Percentiles rank a stretch among this genome's conserved stretches.
Evolutionary conservation across 2,888 invertebrate species (phyloP).

Genomic region (Zygogramma bicolorata): DNA sequence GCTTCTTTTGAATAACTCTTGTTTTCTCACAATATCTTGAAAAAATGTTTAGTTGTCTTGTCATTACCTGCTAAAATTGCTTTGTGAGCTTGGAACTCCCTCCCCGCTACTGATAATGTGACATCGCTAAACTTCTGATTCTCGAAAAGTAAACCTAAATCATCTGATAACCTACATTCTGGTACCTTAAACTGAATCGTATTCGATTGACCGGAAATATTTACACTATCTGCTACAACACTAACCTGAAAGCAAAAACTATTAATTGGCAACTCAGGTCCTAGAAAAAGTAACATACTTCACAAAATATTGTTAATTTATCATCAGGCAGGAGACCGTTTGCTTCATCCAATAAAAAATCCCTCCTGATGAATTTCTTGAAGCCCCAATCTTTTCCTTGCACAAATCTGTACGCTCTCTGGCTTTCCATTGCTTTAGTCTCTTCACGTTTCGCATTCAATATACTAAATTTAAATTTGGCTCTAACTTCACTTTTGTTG

Average conservation of each 20-base stretch:
- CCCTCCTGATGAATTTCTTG: conserved; percentile 99
- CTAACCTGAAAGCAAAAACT: conserved; percentile 74
- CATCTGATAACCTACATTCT: conserved; percentile 93
- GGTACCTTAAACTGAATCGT: conserved; percentile 98
- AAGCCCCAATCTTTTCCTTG: conserved; percentile 99
- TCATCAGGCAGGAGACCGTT: conserved; percentile 99
- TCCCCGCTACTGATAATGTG: conserved; percentile 90
- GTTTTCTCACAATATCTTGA: too few species aligned
- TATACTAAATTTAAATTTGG: conserved; percentile 99
- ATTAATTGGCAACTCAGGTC: conserved; percentile 41
- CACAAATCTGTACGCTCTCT: conserved; percentile 98
- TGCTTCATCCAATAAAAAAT: conserved; percentile 98
- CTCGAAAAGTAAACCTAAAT: conserved; percentile 95
- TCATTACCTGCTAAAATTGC: conserved; percentile 90
- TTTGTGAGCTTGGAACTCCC: conserved; percentile 96
- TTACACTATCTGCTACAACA: conserved; percentile 99
- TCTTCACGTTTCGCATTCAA: conserved; percentile 99
- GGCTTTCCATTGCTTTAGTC: conserved; percentile 99
- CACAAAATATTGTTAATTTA: conserved; percentile 99
- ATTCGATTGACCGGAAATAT: conserved; percentile 98
- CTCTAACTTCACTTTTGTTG: conserved; percentile 99
- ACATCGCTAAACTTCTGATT: conserved; percentile 98
- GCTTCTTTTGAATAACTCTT: too few species aligned
- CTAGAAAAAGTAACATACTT: conserved; percentile 72
- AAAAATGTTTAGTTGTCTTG: too few species aligned